Evolutionary conservation across 2,113 vertebrate genomes (phyloP).

Genomic region (Tinamus guttatus): DNA sequence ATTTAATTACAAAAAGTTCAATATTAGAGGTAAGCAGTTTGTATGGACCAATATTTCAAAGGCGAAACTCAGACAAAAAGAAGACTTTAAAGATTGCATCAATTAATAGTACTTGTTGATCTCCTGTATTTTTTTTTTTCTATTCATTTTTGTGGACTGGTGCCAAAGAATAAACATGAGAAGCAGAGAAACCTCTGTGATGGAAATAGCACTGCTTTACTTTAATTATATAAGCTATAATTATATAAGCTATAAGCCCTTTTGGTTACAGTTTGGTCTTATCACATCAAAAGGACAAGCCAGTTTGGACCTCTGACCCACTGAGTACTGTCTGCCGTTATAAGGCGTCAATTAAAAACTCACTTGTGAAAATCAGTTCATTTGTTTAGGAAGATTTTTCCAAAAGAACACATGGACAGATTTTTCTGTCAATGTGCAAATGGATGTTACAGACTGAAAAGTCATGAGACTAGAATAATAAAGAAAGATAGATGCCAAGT

Average conservation of each 20-base stretch:
- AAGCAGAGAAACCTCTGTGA: neutral
- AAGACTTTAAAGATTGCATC: neutral
- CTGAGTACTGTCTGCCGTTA: neutral
- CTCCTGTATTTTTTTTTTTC: neutral
- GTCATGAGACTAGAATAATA: neutral
- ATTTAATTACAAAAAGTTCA: neutral
- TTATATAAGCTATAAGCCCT: neutral
- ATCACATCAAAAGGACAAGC: neutral
- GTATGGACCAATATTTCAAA: neutral
- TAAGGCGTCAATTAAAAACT: neutral
- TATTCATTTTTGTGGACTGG: neutral
- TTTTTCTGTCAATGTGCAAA: neutral
- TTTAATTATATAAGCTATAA: too few species aligned
- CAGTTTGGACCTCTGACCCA: neutral
- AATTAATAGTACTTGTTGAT: neutral
- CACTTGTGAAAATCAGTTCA: neutral
- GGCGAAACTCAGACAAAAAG: neutral
- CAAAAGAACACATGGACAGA: neutral
- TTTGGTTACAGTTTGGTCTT: neutral
- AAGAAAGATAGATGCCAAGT: neutral
- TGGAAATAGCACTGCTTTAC: neutral
- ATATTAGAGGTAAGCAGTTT: neutral
- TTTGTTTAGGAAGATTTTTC: conserved; percentile 1
- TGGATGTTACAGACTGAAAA: neutral
- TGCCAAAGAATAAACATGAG: neutral